Base-by-base conservation (phyloP, 2,888 invertebrate genomes). In the Coleophora deauratella region DNA sequence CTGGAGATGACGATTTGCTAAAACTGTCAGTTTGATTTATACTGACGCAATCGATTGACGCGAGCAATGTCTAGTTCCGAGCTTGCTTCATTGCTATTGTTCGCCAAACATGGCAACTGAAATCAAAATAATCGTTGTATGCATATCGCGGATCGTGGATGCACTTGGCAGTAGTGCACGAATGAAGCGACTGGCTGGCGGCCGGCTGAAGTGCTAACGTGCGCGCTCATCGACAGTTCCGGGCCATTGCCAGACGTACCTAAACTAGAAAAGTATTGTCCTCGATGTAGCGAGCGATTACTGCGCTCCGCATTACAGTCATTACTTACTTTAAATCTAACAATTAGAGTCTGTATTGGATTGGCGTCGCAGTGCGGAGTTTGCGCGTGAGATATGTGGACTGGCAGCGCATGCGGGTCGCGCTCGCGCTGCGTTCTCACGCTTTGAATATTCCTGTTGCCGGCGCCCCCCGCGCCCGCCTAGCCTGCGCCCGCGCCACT, bases 201-300 rank as follows among this genome's bases (percentile, higher is more conserved):
- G 21, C 21, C 6, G 21, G 21, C 21, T 21, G 21, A 6, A 21
- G 14, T 34, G 12, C 32, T 68, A 75, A 80, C 84, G 81, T 79
- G 77, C 67, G 70, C 73, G 68, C 73, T 74, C 78, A 70, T 77
- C 74, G 76, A 53, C 74, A 67, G 68, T 81, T 81, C 75, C 84
- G 80, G 81, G 81, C 84, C 84, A 85, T 84, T 84, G 84, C 80
- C 84, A 81, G 73, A 67, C 69, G 76, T 78, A 78, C 79, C 80
- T 84, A 84, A 82, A 81, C 84, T 84, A 82, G 82, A 82, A 81
- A 82, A 82, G 74, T 80, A 82, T 82, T 84, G 84, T 84, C 84
- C 82, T 84, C 84, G 84, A 82, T 79, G 79, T 76, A 80, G 72
- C 65, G 66, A 77, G 72, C 78, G 84, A 84, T 85, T 81, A 82